Percentiles rank a stretch among this genome's conserved stretches.
Conservation (phyloP, 2,888 invertebrate species). For the Ischnura elegans region DNA sequence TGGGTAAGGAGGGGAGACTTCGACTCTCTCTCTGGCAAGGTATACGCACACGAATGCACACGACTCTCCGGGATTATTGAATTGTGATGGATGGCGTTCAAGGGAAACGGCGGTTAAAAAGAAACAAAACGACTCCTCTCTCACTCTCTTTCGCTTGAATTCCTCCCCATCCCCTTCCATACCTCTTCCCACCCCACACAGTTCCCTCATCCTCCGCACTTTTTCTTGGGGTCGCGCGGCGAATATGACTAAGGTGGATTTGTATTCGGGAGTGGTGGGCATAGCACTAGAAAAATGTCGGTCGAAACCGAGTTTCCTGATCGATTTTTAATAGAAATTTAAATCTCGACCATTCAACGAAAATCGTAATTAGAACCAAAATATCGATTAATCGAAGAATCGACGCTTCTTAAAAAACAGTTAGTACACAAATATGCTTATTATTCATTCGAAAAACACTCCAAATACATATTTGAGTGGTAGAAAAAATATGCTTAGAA, state of each 20-base stretch:
- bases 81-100: conserved; percentile 49
- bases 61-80: conserved; percentile 38
- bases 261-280: conserved; percentile 21
- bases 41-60: neutral
- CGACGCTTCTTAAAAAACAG: too few species aligned
- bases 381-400: too few species aligned
- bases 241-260: conserved; percentile 42
- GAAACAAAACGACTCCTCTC: conserved; percentile 29
- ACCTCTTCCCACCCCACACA: neutral
- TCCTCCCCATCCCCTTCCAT: neutral
- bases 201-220: neutral
- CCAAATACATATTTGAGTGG: too few species aligned
- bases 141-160: too few species aligned
- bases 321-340: too few species aligned
- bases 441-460: too few species aligned
- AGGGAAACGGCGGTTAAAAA: conserved; percentile 18
- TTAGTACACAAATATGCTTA: too few species aligned
- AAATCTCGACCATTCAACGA: too few species aligned
- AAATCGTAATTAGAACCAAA: too few species aligned
- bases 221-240: neutral
- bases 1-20: neutral
- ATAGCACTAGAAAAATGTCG: too few species aligned
- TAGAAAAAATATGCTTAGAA: too few species aligned
- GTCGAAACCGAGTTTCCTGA: too few species aligned
- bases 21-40: neutral